Conservation (phyloP, 2,797 vertebrate genomes). For the Semotilus atromaculatus region DNA sequence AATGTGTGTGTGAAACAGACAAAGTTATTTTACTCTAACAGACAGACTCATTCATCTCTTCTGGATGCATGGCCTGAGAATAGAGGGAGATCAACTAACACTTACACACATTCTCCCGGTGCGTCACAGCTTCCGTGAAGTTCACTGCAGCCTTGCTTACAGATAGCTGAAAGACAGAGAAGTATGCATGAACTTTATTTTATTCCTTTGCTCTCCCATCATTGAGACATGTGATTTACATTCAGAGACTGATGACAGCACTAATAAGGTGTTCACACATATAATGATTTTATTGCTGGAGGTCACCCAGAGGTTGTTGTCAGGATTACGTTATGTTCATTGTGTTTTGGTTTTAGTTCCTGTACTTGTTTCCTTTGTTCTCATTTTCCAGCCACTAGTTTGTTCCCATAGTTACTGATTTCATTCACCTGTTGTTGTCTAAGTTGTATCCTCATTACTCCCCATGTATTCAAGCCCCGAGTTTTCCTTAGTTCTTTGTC, state of each 20-base stretch:
- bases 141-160: conserved; percentile 91
- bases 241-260: neutral
- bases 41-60: conserved; percentile 42
- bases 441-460: neutral
- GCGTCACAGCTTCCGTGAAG: conserved; percentile 82
- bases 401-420: neutral
- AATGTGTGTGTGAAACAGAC: conserved; percentile 54
- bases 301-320: neutral
- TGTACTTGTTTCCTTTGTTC: neutral
- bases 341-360: neutral
- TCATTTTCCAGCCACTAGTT: neutral
- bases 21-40: conserved; percentile 14
- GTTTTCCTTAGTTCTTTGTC: neutral
- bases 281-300: neutral
- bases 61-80: conserved; percentile 10
- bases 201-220: neutral
- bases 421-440: neutral
- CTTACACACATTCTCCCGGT: conserved; percentile 94
- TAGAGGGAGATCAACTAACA: conserved; percentile 41
- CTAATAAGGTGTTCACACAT: neutral
- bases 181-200: neutral
- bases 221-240: neutral
- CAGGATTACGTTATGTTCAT: neutral
- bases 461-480: neutral
- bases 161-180: conserved; percentile 81